Evolutionary conservation across 1,140 invertebrate genomes (phyloP), one percentile per base, ranked within the genome.

Genomic region (Proales similis): DNA sequence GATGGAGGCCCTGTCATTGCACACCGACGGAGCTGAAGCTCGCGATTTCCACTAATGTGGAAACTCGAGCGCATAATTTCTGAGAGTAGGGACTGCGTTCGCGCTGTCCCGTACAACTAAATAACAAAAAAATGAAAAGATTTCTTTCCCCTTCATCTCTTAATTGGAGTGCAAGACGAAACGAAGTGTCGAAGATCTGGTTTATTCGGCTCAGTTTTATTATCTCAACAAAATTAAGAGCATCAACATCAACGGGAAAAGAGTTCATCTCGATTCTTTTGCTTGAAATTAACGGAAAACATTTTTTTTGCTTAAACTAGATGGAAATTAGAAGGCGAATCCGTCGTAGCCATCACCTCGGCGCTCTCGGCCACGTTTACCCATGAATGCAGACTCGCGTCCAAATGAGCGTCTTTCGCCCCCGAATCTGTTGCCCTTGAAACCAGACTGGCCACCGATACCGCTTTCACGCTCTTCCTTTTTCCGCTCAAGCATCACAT

Each of bases 1-100:
- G 51, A 57, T 42, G 12, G 51, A 57, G 51, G 51, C 51, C 45
- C 32, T 30, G 51, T 57, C 51, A 57, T 57, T 57, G 51, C 51
- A 57, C 51, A 38, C 14, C 22, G 51, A 57, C 51, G 29, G 51
- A 42, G 51, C 51, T 57, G 51, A 57, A 57, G 51, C 51, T 57
- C 45, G 51, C 51, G 51, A 57, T 57, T 57, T 57, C 51, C 51
- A 42, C 51, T 42, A 57, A 57, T 57, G 51, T 42, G 51, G 51
- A 57, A 42, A 57, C 51, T 57, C 51, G 51, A 57, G 51, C 51
- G 51, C 51, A 42, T 27, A 57, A 57, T 57, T 57, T 57, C 39
- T 57, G 51, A 57, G 51, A 57, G 33, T 36, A 30, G 51, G 51
- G 51, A 57, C 51, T 57, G 51, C 51, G 51, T 57, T 57, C 51